phyloP scores from a whole-genome alignment of 2,113 vertebrate genomes.

The Origma solitaria region DNA sequence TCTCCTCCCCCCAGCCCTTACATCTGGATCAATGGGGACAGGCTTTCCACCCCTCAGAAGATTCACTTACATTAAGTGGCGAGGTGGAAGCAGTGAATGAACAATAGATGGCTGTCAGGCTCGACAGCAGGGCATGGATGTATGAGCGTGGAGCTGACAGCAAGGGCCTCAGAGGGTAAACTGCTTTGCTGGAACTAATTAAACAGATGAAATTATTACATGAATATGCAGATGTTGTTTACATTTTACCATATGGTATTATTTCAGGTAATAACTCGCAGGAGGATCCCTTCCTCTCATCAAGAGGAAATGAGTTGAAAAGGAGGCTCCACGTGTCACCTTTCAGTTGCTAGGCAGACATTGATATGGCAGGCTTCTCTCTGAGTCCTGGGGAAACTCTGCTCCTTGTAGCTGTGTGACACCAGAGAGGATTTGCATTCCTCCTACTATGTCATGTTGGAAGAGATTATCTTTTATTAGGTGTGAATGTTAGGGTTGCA shows the following conservation, averaged over 20 bases:
- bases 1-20: slow-evolving; percentile 38
- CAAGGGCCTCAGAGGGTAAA: slow-evolving; percentile 95
- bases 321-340: slow-evolving; percentile 75
- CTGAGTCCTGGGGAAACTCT: background rate
- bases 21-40: slow-evolving; percentile 75
- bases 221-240: slow-evolving; percentile 99
- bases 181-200: slow-evolving; percentile 99
- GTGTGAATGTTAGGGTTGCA: background rate
- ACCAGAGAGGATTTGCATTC: background rate
- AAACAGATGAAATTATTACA: slow-evolving; percentile 99
- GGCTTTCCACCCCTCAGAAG: slow-evolving; percentile 78
- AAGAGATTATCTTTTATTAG: background rate
- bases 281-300: slow-evolving; percentile 89
- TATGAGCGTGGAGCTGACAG: slow-evolving; percentile 88
- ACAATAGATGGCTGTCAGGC: slow-evolving; percentile 92
- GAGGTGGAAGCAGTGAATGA: slow-evolving; percentile 77
- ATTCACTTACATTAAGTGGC: slow-evolving; percentile 84
- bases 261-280: slow-evolving; percentile 97
- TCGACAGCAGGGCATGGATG: slow-evolving; percentile 89
- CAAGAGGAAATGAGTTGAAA: slow-evolving; percentile 84
- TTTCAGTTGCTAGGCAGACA: slow-evolving; percentile 78
- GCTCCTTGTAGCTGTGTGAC: background rate
- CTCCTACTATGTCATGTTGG: background rate
- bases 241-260: slow-evolving; percentile 99
- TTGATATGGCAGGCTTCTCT: slow-evolving; percentile 53